Evolutionary conservation across 2,888 invertebrate genomes (phyloP).

Genomic region (Priocnemis perturbator): DNA sequence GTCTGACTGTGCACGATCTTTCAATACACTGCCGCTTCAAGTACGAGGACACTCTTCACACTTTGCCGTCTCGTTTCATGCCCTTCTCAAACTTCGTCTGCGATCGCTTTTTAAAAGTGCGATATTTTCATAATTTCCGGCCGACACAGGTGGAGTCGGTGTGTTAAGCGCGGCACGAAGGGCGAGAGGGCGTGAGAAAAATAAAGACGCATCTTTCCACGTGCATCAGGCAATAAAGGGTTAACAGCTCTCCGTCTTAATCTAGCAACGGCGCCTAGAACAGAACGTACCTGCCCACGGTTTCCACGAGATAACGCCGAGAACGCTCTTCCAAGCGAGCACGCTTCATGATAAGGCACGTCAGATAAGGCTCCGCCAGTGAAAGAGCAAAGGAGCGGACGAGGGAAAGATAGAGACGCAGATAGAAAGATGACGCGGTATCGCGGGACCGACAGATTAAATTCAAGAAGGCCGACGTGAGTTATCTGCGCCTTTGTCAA

Average conservation of each 20-base stretch:
- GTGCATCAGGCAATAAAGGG: no score
- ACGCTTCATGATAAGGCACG: constrained; percentile 35
- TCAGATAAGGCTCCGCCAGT: constrained; percentile 39
- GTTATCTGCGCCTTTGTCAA: background rate
- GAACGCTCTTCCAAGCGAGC: constrained; percentile 15
- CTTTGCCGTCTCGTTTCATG: no score
- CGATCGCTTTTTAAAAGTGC: no score
- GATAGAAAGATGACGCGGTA: constrained; percentile 28
- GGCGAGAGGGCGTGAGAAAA: no score
- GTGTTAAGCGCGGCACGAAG: no score
- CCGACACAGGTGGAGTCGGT: no score
- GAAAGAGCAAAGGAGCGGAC: constrained; percentile 4
- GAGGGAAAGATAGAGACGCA: constrained; percentile 39
- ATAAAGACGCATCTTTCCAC: no score
- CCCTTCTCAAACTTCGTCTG: no score
- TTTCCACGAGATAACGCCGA: constrained; percentile 43
- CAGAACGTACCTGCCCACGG: constrained; percentile 40
- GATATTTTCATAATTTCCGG: no score
- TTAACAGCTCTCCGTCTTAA: background rate
- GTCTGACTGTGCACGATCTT: no score
- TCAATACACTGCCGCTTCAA: no score
- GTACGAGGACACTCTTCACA: no score
- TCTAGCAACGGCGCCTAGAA: constrained; percentile 6
- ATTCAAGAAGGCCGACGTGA: background rate
- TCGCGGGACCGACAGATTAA: constrained; percentile 15